Conservation (phyloP, 2,888 invertebrate species). For the Chironomus riparius region DNA sequence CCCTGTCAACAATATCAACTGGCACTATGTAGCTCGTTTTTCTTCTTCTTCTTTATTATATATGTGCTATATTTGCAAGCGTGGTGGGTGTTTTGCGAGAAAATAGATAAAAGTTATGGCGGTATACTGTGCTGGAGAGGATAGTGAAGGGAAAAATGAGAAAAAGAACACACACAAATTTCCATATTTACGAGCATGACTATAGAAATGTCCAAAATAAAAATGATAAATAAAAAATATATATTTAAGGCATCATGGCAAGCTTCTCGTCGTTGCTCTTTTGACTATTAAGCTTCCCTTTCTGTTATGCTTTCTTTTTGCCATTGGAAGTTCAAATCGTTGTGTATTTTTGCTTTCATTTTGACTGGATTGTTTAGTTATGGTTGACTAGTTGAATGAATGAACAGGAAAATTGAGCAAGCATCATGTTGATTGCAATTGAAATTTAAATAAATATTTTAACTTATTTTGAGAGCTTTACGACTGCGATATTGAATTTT, state of each 20-base stretch:
- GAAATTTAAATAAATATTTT: no score
- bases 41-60: neutral
- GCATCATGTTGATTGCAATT: no score
- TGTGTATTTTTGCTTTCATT: no score
- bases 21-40: neutral
- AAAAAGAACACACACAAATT: slow-evolving; percentile 12
- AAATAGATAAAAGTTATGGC: slow-evolving; percentile 24
- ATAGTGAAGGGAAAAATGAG: neutral
- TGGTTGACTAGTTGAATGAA: no score
- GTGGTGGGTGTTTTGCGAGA: neutral
- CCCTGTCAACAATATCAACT: slow-evolving; percentile 8
- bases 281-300: neutral
- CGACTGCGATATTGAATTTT: no score
- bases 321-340: neutral
- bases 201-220: slow-evolving; percentile 24
- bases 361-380: no score
- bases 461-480: no score
- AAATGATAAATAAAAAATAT: slow-evolving; percentile 26
- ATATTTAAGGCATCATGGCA: slow-evolving; percentile 14
- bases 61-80: neutral
- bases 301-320: neutral
- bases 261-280: slow-evolving; percentile 17
- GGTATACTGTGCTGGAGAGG: neutral
- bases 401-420: no score
- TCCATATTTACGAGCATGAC: slow-evolving; percentile 24